Evolutionary conservation across 1,140 invertebrate species (phyloP).

Genomic region (Drosophila jambulina): DNA sequence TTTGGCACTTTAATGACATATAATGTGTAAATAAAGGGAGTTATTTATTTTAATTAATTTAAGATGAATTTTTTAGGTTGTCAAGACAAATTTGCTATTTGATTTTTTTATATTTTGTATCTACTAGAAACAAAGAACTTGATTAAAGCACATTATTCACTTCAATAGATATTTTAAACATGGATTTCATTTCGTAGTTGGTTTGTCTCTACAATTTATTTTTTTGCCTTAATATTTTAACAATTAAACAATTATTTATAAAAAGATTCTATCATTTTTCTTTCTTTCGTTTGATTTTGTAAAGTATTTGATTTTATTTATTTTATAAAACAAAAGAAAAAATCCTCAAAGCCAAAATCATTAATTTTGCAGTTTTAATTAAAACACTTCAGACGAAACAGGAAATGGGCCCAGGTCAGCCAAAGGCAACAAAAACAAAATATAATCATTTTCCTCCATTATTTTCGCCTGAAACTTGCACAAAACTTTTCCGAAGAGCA

Average conservation of each 20-base stretch:
- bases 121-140: too few relatives aligned
- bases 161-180: too few relatives aligned
- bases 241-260: too few relatives aligned
- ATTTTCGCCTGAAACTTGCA: conserved; percentile 9
- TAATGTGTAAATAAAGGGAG: not conserved
- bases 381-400: conserved; percentile 56
- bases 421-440: conserved; percentile 10
- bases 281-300: too few relatives aligned
- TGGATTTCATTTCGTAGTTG: too few relatives aligned
- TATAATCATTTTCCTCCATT: conserved; percentile 20
- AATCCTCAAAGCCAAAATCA: conserved; percentile 48
- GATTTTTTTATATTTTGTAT: too few relatives aligned
- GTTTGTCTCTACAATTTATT: too few relatives aligned
- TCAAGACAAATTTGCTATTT: too few relatives aligned
- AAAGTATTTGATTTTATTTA: too few relatives aligned
- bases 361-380: conserved; percentile 80
- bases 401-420: conserved; percentile 40
- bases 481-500: conserved; percentile 22
- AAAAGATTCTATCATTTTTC: too few relatives aligned
- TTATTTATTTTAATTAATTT: not conserved
- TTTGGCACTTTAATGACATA: conserved; percentile 68
- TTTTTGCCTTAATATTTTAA: too few relatives aligned
- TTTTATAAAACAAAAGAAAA: not conserved
- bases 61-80: not conserved
- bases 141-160: too few relatives aligned